A percentile compares a stretch with the other conserved stretches of the same genome.
phyloP scores from a whole-genome alignment of 2,888 invertebrate species.

The Lagria hirta region DNA sequence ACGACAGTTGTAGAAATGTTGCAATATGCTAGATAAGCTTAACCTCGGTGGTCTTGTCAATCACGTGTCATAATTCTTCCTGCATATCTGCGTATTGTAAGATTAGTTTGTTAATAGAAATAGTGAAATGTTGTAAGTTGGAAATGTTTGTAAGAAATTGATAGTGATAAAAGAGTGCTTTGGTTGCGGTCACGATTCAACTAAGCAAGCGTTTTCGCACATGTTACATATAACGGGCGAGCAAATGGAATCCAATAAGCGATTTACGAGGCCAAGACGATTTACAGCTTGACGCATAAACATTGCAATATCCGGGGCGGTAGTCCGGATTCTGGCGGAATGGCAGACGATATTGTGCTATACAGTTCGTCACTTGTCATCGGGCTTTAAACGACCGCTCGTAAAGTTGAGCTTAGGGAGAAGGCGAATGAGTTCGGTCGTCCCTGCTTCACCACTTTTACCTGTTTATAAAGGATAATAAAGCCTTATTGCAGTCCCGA shows the following conservation, averaged over 20 bases:
- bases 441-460: constrained; percentile 44
- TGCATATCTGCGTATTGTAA: not conserved
- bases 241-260: constrained; percentile 36
- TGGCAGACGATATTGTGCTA: constrained; percentile 28
- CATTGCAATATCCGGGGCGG: constrained; percentile 34
- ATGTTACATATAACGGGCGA: constrained; percentile 28
- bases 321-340: constrained; percentile 24
- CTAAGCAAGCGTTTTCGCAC: constrained; percentile 19
- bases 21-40: too few species aligned
- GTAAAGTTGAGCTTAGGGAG: constrained; percentile 42
- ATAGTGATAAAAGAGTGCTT: not conserved
- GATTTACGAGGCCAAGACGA: constrained; percentile 36
- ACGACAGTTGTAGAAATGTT: too few species aligned
- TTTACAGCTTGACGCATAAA: constrained; percentile 36
- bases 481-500: constrained; percentile 51
- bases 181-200: constrained; percentile 20
- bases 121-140: not conserved
- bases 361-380: constrained; percentile 42
- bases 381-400: constrained; percentile 42
- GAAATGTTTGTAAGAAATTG: not conserved
- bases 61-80: too few species aligned
- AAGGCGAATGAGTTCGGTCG: constrained; percentile 37
- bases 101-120: too few species aligned
- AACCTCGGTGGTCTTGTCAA: too few species aligned
- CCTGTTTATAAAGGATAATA: constrained; percentile 55